Percentiles rank a stretch among this genome's conserved stretches.
Conservation (phyloP, 1,140 invertebrate genomes). For the Eumaeus atala region DNA sequence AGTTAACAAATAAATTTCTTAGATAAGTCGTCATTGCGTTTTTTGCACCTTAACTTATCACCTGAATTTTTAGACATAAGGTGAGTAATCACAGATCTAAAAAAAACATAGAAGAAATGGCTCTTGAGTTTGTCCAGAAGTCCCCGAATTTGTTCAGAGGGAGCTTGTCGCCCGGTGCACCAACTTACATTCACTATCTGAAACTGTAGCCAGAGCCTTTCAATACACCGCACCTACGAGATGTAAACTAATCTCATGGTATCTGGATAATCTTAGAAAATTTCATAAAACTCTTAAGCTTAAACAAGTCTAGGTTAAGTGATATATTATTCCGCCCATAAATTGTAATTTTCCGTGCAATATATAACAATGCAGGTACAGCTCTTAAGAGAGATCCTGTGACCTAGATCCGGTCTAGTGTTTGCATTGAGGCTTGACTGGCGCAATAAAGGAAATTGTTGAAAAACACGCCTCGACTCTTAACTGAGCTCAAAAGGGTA, state of each 20-base stretch:
- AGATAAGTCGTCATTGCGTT: too few species aligned
- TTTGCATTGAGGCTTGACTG: neutral
- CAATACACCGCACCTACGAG: too few species aligned
- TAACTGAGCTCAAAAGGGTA: neutral
- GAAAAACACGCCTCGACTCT: conserved; percentile 18
- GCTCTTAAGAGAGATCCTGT: neutral
- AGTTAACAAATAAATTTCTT: too few species aligned
- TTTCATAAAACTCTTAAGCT: conserved; percentile 9
- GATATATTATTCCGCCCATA: neutral
- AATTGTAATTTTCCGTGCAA: conserved; percentile 5
- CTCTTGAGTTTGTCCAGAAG: too few species aligned
- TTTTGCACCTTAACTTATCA: too few species aligned
- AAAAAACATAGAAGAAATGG: too few species aligned
- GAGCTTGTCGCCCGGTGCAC: too few species aligned
- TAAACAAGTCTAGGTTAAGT: neutral
- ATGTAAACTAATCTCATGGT: conserved; percentile 2
- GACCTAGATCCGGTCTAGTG: conserved; percentile 3
- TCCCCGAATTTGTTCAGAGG: too few species aligned
- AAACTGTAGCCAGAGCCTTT: too few species aligned
- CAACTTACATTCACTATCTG: too few species aligned
- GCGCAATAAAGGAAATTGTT: conserved; percentile 18
- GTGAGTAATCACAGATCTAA: too few species aligned
- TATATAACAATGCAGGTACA: conserved; percentile 7
- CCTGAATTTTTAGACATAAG: too few species aligned
- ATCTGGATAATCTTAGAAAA: neutral